phyloP scores from a whole-genome alignment of 2,797 vertebrate genomes.

The Halcyon smyrnensis region DNA sequence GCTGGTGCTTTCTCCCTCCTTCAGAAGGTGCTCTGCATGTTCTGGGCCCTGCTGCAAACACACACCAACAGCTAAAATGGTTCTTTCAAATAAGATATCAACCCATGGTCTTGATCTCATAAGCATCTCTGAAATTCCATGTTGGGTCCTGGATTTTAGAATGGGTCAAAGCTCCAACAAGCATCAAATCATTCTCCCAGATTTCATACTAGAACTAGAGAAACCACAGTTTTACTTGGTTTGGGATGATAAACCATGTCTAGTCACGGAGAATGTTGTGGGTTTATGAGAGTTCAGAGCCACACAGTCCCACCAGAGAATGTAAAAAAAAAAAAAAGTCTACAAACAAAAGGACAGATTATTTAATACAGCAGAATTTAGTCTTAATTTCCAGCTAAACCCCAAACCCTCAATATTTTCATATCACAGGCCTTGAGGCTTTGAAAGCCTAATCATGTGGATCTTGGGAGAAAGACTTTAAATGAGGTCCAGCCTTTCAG shows the following conservation, averaged over 20 bases:
- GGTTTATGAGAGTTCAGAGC: neutral
- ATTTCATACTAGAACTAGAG: neutral
- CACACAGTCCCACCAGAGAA: neutral
- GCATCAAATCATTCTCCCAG: neutral
- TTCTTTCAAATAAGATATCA: neutral
- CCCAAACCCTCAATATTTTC: neutral
- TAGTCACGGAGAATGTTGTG: neutral
- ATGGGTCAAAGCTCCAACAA: conserved; percentile 30
- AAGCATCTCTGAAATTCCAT: neutral
- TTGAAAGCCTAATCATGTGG: neutral
- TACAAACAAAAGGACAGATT: neutral
- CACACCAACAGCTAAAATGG: neutral
- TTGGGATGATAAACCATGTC: neutral
- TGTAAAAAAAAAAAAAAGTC: neutral
- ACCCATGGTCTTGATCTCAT: neutral
- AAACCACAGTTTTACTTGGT: conserved; percentile 3
- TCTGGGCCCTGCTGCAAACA: neutral
- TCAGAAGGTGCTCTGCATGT: neutral
- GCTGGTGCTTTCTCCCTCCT: neutral
- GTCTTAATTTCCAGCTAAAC: conserved; percentile 5
- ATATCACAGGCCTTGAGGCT: neutral
- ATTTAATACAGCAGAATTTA: neutral
- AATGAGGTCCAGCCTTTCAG: neutral
- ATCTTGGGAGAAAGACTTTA: neutral
- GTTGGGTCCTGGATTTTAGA: conserved; percentile 20